These are phyloP conservation scores for Pelagia noctiluca DNA, from an alignment of 30 jellyfish, hydroid and myxozoan species.

Conservation along the genomic window DNA sequence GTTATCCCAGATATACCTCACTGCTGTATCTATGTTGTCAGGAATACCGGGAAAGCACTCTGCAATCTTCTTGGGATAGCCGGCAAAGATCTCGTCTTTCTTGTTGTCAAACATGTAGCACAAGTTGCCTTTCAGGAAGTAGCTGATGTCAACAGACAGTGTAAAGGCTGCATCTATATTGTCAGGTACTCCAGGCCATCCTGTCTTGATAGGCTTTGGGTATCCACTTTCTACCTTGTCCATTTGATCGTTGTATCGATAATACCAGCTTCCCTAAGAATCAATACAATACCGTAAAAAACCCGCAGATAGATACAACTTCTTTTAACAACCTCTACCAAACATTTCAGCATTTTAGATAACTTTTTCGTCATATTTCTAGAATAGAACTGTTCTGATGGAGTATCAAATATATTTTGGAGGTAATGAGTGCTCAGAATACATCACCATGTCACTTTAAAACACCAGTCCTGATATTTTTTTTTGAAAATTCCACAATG, in stretches of 20 bases:
- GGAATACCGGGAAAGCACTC: slow-evolving; percentile 68
- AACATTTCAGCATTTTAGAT: too few relatives aligned
- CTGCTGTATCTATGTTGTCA: slow-evolving; percentile 59
- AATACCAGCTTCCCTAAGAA: slow-evolving; percentile 48
- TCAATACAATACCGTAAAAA: not conserved
- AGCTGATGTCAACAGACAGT: slow-evolving; percentile 13
- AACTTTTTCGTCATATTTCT: too few relatives aligned
- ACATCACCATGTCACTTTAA: too few relatives aligned
- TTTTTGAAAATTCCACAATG: too few relatives aligned
- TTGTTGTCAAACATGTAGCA: slow-evolving; percentile 47
- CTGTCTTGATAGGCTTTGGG: slow-evolving; percentile 40
- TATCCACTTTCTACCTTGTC: slow-evolving; percentile 44
- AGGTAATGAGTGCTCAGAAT: too few relatives aligned
- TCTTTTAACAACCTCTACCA: too few relatives aligned
- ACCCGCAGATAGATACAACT: too few relatives aligned
- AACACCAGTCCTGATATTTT: too few relatives aligned
- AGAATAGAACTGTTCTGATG: too few relatives aligned
- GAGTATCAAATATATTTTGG: too few relatives aligned
- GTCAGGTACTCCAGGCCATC: slow-evolving; percentile 76
- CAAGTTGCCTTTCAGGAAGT: slow-evolving; percentile 54
- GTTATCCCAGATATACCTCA: slow-evolving; percentile 50
- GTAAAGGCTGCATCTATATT: slow-evolving; percentile 76
- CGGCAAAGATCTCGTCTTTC: slow-evolving; percentile 27
- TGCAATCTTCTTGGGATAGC: slow-evolving; percentile 57
- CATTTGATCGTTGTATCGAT: slow-evolving; percentile 32